Base-by-base conservation (phyloP, 1,140 invertebrate genomes). In the Ooceraea biroi region DNA sequence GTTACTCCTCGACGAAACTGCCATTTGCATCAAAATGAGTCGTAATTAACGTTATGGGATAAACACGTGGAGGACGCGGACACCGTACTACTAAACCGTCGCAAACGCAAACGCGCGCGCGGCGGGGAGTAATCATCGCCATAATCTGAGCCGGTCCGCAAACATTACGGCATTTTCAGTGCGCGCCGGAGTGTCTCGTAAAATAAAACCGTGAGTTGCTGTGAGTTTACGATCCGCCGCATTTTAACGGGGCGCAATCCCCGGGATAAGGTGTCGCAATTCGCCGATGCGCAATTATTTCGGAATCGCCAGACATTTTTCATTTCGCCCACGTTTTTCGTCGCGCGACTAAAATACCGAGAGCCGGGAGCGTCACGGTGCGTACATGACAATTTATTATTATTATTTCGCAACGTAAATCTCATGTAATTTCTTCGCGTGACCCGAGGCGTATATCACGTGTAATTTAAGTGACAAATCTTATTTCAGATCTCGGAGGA, bases 101-200 rank as follows among this genome's bases (percentile, higher is more conserved):
- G 63, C 52, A 36, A 41, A n/a, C 57, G 58, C 72, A 60, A 82
- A 82, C 55, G 74, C 19, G 58, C 30, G 17, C 58, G 10, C 69
- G 30, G 46, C 63, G 48, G 50, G 61, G 65, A 66, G 77, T 65
- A 63, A 77, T 83, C 82, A 41, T 80, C 61, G n/a, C 73, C 74
- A 65, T 83, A 82, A 82, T 82, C 19, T 69, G 78, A 74, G 78
- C 58, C 74, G 63, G 72, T 84, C 55, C 82, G 73, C 73, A 77
- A 68, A 77, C 82, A 78, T 84, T 78, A 77, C 73, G 48, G 50
- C 73, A 78, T 74, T 72, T 82, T 74, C 78, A 63, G 65, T 50
- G 36, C 46, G 30, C 63, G 55, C 25, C 25, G 14, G 14, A 68
- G 63, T 66, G 48, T 66, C 73, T 78, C 82, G 55, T 84, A 84